phyloP scores from a whole-genome alignment of 2,888 invertebrate genomes.

The Linnaemya vulpina region DNA sequence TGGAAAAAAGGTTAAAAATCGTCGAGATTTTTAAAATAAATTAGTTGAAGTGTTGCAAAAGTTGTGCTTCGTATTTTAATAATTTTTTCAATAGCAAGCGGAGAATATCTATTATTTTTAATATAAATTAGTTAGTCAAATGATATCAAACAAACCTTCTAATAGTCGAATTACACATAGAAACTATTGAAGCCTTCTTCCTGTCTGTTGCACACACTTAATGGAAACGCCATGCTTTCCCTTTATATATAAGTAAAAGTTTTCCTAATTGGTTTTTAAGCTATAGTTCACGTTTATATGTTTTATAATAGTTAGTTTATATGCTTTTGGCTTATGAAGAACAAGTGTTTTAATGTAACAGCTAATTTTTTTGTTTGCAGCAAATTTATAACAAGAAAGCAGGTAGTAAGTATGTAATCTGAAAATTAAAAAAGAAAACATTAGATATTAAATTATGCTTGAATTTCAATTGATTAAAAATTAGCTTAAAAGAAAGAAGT shows the following conservation, averaged over 20 bases:
- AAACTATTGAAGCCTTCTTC: not conserved
- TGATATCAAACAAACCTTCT: not conserved
- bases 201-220: not conserved
- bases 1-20: not conserved
- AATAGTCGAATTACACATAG: not conserved
- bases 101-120: not conserved
- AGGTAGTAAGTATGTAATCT: conserved; percentile 58
- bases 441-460: no score
- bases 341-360: conserved; percentile 36
- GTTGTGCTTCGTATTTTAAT: not conserved
- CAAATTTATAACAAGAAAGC: conserved; percentile 56
- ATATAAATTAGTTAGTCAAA: not conserved
- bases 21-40: not conserved
- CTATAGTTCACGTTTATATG: conserved; percentile 15
- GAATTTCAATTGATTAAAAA: no score
- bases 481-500: no score
- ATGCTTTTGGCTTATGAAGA: conserved; percentile 63
- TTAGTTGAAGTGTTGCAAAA: conserved; percentile 29
- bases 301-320: conserved; percentile 36
- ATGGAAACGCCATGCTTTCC: not conserved
- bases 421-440: conserved; percentile 12
- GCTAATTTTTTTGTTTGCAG: conserved; percentile 35
- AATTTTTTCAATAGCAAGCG: not conserved
- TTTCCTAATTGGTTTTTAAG: conserved; percentile 10
- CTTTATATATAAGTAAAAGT: conserved; percentile 12